Percentiles rank a stretch among this genome's conserved stretches.
Evolutionary conservation across 2,797 vertebrate species (phyloP).

Genomic region (Onychomys arenicola): DNA sequence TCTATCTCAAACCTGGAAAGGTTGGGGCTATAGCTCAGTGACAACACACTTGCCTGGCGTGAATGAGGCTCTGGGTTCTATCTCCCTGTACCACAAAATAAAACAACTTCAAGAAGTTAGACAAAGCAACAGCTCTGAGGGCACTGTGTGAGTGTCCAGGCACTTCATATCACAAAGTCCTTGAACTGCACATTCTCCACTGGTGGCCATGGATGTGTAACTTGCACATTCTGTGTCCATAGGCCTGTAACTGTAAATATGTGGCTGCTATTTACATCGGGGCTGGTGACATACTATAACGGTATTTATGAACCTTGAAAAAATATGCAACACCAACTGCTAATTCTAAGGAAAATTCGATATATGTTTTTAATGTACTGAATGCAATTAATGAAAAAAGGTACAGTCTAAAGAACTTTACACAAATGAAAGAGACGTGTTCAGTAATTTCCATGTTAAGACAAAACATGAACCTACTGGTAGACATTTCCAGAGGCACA

Average conservation of each 20-base stretch:
- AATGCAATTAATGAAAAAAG: conserved; percentile 45
- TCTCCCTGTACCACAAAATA: too few relatives aligned
- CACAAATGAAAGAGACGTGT: conserved; percentile 13
- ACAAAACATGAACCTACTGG: not conserved
- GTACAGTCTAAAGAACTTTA: conserved; percentile 18
- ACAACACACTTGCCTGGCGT: not conserved
- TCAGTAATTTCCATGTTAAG: conserved; percentile 31
- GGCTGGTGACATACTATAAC: not conserved
- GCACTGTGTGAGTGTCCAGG: not conserved
- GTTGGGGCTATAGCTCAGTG: not conserved
- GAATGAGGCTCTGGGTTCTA: not conserved
- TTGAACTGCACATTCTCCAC: not conserved
- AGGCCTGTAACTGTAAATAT: not conserved
- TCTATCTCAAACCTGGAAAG: not conserved
- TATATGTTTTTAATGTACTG: conserved; percentile 26
- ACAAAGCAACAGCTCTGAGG: not conserved
- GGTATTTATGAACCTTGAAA: conserved; percentile 22
- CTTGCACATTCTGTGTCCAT: not conserved
- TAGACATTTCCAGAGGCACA: not conserved
- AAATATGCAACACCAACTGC: conserved; percentile 43
- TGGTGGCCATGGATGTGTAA: not conserved
- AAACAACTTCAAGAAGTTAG: not conserved
- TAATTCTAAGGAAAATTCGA: conserved; percentile 46
- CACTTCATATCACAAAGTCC: not conserved
- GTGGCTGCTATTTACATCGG: not conserved